Conservation (phyloP, 2,113 vertebrate species). For the Cyprinodon brontotheroides region DNA sequence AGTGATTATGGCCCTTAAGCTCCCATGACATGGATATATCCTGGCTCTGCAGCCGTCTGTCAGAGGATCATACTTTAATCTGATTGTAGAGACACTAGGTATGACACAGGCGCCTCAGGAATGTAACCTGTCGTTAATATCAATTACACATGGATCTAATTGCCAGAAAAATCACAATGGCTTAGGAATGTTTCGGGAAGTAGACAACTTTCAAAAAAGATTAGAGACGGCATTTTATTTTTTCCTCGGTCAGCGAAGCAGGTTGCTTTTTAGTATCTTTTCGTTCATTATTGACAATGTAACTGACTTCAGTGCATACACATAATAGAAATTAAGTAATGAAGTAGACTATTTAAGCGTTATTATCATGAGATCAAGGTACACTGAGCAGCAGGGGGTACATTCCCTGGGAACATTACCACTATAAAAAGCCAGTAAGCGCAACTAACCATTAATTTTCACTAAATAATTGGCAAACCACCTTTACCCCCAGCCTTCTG, state of each 20-base stretch:
- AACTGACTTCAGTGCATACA: background rate
- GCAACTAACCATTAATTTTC: conserved; percentile 74
- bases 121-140: conserved; percentile 79
- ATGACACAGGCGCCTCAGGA: conserved; percentile 76
- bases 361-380: conserved; percentile 70
- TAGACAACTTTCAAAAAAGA: conserved; percentile 31
- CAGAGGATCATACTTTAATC: conserved; percentile 77
- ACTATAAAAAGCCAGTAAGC: conserved; percentile 72
- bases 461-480: conserved; percentile 74
- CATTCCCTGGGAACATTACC: conserved; percentile 65
- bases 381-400: conserved; percentile 50
- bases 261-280: background rate
- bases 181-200: conserved; percentile 27
- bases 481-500: conserved; percentile 69
- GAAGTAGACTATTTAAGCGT: conserved; percentile 17
- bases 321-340: background rate
- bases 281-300: background rate
- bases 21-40: conserved; percentile 77
- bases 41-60: conserved; percentile 65
- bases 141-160: conserved; percentile 67
- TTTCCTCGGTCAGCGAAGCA: background rate
- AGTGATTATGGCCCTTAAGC: conserved; percentile 78
- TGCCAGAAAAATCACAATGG: conserved; percentile 50
- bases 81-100: conserved; percentile 76
- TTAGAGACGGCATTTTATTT: background rate